These are phyloP conservation scores for Calliphora vomitoria DNA, from an alignment of 2,888 invertebrate genomes.

Conservation along the genomic window DNA sequence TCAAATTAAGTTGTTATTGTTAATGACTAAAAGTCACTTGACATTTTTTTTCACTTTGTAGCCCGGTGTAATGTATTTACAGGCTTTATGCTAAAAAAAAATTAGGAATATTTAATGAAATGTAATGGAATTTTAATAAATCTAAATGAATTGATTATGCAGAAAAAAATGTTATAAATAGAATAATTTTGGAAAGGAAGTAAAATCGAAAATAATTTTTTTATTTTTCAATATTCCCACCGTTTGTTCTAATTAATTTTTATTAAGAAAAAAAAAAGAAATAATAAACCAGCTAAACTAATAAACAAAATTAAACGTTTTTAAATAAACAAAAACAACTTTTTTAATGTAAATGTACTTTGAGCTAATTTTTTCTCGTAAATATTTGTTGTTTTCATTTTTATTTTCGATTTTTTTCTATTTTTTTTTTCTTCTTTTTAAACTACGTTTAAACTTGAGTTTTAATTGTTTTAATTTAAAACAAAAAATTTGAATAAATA, in stretches of 20 bases:
- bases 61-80: too few relatives aligned
- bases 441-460: neutral
- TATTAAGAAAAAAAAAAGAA: neutral
- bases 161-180: too few relatives aligned
- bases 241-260: neutral
- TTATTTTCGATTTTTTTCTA: too few relatives aligned
- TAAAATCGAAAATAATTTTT: neutral
- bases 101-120: neutral
- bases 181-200: too few relatives aligned
- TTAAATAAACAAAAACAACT: neutral
- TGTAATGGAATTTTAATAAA: neutral
- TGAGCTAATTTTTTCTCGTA: neutral
- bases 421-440: neutral
- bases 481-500: neutral
- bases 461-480: constrained; percentile 5
- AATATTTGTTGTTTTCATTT: neutral
- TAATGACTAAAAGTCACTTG: too few relatives aligned
- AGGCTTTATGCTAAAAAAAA: too few relatives aligned
- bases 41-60: too few relatives aligned
- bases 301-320: neutral
- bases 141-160: neutral
- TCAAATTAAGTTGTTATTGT: too few relatives aligned
- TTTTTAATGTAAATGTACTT: neutral
- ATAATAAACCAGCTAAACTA: neutral
- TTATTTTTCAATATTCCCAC: constrained; percentile 27